Evolutionary conservation across 2,888 invertebrate genomes (phyloP), one percentile per base, ranked within the genome.

Genomic region (Chaitophorus viminalis): DNA sequence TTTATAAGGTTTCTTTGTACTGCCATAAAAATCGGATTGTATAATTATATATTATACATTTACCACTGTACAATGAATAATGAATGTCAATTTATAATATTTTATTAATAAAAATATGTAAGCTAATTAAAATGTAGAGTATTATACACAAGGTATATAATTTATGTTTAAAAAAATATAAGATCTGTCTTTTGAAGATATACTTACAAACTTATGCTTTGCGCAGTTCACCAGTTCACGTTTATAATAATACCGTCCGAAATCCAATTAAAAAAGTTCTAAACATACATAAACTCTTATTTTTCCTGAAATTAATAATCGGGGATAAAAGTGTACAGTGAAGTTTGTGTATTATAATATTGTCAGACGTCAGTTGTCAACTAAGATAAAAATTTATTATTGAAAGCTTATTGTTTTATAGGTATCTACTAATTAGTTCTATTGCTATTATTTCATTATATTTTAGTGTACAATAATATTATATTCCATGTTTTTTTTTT

Each of bases 1-100:
- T 18, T 78, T 78, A 54, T 78, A 78, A 78, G 78, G 78, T 60
- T 78, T 78, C 78, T 78, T 78, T 78, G 78, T 54, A 78, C 78
- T 60, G 33, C 29, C 14, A 14, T 60, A 60, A 78, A 78, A 78
- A 78, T 78, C 17, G 78, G 54, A 78, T 78, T 25, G 33, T 21
- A 31, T 33, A 14, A 78, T 54, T 78, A 46, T 46, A 29, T n/a
- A n/a, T 76, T 46, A 29, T 39, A 46, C 18, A n/a, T n/a, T 17
- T 75, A 75, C 39, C 75, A 39, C 39, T 46, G 14, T 46, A 76
- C 46, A 46, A 46, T 29, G 46, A 76, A 76, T 76, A 46, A 46
- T 46, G 17, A 46, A 76, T 46, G 39, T 29, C n/a, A 29, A 60
- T 60, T 18, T 21, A 21, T 4, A 54, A 54, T 25, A 25, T 60